Evolutionary conservation across 2,888 invertebrate species (phyloP).

Genomic region (Acleris sparsana): DNA sequence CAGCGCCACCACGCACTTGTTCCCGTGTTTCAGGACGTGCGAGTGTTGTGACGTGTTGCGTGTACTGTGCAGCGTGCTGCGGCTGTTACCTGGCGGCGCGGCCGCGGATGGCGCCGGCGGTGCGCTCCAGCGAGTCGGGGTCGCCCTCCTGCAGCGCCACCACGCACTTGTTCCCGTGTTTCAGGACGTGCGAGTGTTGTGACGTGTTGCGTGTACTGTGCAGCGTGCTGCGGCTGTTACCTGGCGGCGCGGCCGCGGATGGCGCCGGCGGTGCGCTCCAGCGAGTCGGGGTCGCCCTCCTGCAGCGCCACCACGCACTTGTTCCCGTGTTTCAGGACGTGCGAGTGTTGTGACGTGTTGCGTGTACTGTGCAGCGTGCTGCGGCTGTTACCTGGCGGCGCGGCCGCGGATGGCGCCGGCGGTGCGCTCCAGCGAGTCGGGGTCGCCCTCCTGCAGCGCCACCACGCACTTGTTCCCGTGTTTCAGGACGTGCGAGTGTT

Average conservation of each 20-base stretch:
- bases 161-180: neutral
- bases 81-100: conserved; percentile 86
- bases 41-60: neutral
- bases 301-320: conserved; percentile 88
- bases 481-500: neutral
- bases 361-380: neutral
- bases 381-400: conserved; percentile 83
- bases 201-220: neutral
- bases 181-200: neutral
- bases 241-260: conserved; percentile 95
- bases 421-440: conserved; percentile 95
- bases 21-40: neutral
- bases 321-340: neutral
- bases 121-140: conserved; percentile 94
- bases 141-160: conserved; percentile 95
- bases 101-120: conserved; percentile 98
- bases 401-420: conserved; percentile 98
- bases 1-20: conserved; percentile 84
- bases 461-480: neutral
- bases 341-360: neutral
- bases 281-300: conserved; percentile 95
- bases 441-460: conserved; percentile 96
- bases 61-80: neutral
- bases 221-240: conserved; percentile 43
- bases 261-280: conserved; percentile 97